Evolutionary conservation across 1,140 invertebrate genomes (phyloP), one percentile per base, ranked within the genome.

Genomic region (Platyscapa corneri): DNA sequence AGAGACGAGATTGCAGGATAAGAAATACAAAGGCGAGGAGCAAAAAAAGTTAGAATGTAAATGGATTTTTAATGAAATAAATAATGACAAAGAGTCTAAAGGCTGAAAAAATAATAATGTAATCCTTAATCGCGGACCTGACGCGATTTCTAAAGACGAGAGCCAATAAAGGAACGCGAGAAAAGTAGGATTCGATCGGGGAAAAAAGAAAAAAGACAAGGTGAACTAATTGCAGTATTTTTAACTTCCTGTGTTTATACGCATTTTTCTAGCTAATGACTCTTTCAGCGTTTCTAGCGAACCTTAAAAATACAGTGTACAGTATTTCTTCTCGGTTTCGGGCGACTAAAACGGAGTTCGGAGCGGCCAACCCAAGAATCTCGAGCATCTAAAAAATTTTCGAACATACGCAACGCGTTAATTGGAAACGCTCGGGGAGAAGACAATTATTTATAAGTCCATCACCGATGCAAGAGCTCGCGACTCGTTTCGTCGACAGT

Each of bases 221-320:
- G 67, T 70, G 67, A 39, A 37, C 67, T 37, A 70, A 70, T 70
- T 37, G 67, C 32, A 14, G 32, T 70, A 70, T 70, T 70, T 60
- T 70, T 70, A 70, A 70, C 16, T 70, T 37, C 67, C 18, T 70
- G 56, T 14, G 34, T 70, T 70, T 70, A 70, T 37, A 70, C 67
- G 12, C 34, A 39, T 70, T 70, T 70, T 70, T 70, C 1, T 37
- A 70, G 18, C 18, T 70, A 70, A 39, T 39, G 32, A 72, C 30
- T 72, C 18, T 37, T 65, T 65, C 6, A 65, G 27, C 18, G 27
- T 18, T 65, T 65, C n/a, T 65, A 65, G n/a, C n/a, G 60, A 65
- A 65, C n/a, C 60, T 6, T 16, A 65, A 30, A 65, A 65, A 56
- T 56, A 56, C 12, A 46, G 5, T 46, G 5, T 46, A 46, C 6